Conservation (phyloP, 2,888 invertebrate species). For the Hipparchia sbordonii region DNA sequence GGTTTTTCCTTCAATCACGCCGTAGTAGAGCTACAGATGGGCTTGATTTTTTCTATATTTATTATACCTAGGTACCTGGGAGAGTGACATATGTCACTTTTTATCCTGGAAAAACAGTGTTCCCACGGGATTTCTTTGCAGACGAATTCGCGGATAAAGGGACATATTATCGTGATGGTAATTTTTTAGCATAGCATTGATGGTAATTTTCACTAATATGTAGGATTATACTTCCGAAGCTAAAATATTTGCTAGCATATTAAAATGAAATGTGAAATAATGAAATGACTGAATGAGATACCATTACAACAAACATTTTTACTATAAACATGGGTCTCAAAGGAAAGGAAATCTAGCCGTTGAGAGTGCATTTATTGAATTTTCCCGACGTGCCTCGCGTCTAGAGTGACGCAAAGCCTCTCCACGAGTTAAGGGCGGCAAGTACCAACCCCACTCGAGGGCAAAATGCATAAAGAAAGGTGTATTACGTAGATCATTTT, state of each 20-base stretch:
- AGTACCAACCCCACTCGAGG: constrained; percentile 23
- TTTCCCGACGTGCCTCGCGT: constrained; percentile 15
- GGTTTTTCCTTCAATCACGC: too few relatives aligned
- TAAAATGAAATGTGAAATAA: background rate
- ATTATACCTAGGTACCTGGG: too few relatives aligned
- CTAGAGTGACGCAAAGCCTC: constrained; percentile 13
- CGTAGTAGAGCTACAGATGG: too few relatives aligned
- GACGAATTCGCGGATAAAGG: too few relatives aligned
- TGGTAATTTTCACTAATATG: too few relatives aligned
- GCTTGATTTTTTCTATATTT: too few relatives aligned
- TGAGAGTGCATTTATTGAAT: constrained; percentile 22
- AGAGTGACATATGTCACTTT: too few relatives aligned
- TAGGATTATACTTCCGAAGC: too few relatives aligned
- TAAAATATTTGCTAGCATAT: too few relatives aligned
- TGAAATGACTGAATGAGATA: background rate
- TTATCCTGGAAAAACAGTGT: background rate
- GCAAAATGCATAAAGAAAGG: constrained; percentile 25
- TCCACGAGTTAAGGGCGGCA: constrained; percentile 13
- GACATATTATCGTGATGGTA: too few relatives aligned
- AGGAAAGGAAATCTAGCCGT: background rate
- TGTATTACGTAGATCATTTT: constrained; percentile 25
- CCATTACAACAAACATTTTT: background rate
- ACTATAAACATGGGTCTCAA: constrained; percentile 3
- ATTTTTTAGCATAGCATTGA: too few relatives aligned
- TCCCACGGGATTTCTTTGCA: too few relatives aligned